Base-by-base conservation (phyloP, 1,140 invertebrate genomes). In the Drosophila nebulosa region DNA sequence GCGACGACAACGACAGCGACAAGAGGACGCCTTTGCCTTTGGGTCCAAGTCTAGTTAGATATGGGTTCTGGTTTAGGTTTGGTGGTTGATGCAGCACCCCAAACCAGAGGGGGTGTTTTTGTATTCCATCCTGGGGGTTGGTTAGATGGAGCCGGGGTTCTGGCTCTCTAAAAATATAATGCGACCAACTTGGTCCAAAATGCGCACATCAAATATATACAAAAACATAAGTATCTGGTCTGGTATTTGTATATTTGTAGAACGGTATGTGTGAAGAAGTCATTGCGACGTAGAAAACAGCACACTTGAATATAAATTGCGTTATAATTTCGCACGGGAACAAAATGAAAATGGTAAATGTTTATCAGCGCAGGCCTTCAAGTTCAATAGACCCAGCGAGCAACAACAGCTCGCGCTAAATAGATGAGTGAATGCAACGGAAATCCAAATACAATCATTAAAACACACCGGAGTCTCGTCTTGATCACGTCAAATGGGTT, bases 241-340 rank as follows among this genome's bases (percentile, higher is more conserved):
- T 39, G n/a, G n/a, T n/a, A 39, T 10, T 4, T 14, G 6, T 42
- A 5, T 42, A 16, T 46, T 6, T 12, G 21, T n/a, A 52, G 9
- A n/a, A n/a, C n/a, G n/a, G 36, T 39, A 39, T 32, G 30, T 32
- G 9, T 32, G 16, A 30, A 55, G 14, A 55, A 55, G 52, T 30
- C 26, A 55, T 55, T 81, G 83, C 81, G 78, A 80, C 81, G 81
- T 61, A 85, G 78, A 71, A 75, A 32, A 42, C 61, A 58, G 22
- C 27, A 64, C 57, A 35, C 56, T 16, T 30, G 57, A 55, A 55
- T 30, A 55, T 16, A 55, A 85, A 86, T 78, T 85, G 81, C 81
- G 81, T 76, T 86, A 88, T 86, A 85, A 74, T 74, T 85, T 74
- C 35, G 61, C 30, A 58, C 60, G 59, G 72, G 62, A 53, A 61